Percentiles rank a stretch among this genome's conserved stretches.
These are phyloP conservation scores for Sitobion miscanthi DNA, from an alignment of 1,140 invertebrate genomes.

Conservation along the genomic window DNA sequence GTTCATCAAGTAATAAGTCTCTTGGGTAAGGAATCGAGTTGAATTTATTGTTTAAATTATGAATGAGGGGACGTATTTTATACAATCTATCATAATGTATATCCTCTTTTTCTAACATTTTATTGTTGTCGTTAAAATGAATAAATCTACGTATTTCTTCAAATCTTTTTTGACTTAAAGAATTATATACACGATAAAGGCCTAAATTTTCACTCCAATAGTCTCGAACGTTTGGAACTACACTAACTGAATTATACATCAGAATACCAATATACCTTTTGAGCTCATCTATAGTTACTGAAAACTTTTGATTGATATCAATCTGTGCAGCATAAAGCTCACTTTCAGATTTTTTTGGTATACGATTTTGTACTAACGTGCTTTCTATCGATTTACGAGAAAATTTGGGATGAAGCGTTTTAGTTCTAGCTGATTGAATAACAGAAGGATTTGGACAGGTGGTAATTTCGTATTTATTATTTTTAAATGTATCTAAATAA, in stretches of 20 bases:
- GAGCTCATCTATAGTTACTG: background rate
- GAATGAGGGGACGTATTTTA: slow-evolving; percentile 2
- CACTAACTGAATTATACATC: background rate
- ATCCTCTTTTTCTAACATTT: background rate
- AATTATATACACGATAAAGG: background rate
- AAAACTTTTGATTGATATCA: background rate
- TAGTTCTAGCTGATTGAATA: too few relatives aligned
- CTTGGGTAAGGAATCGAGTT: background rate
- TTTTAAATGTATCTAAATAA: too few relatives aligned
- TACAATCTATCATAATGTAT: background rate
- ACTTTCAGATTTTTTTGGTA: background rate
- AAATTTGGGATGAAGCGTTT: too few relatives aligned
- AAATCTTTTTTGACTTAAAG: background rate
- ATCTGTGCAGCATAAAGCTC: background rate
- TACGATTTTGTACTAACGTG: too few relatives aligned
- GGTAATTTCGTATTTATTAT: too few relatives aligned
- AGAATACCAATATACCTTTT: background rate
- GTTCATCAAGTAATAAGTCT: background rate
- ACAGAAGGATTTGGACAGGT: too few relatives aligned
- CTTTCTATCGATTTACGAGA: too few relatives aligned
- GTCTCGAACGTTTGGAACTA: background rate
- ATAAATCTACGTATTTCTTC: background rate
- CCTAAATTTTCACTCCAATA: slow-evolving; percentile 3
- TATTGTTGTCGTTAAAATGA: background rate
- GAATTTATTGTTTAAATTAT: background rate